Percentiles rank a stretch among this genome's conserved stretches.
These are phyloP conservation scores for Glomeris maerens DNA, from an alignment of 1,140 invertebrate genomes.

Conservation along the genomic window DNA sequence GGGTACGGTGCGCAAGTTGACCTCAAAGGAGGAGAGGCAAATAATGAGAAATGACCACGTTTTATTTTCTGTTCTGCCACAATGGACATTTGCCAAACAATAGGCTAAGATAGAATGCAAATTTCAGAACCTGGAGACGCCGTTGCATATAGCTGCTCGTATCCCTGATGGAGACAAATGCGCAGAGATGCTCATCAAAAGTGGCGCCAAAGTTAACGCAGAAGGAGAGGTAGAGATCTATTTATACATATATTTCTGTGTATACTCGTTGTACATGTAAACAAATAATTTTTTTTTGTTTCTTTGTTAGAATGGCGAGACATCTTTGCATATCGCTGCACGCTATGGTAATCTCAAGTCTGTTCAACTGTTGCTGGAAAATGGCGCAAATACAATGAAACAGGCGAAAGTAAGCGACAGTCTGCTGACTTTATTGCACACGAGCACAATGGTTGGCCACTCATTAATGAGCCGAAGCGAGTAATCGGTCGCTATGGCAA, in stretches of 20 bases:
- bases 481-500: no score
- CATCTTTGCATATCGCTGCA: slow-evolving; percentile 81
- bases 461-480: no score
- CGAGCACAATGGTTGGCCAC: no score
- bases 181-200: slow-evolving; percentile 92
- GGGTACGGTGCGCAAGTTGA: slow-evolving; percentile 95
- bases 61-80: neutral
- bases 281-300: slow-evolving; percentile 11
- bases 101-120: slow-evolving; percentile 47
- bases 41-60: neutral
- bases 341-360: slow-evolving; percentile 74
- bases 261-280: neutral
- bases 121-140: slow-evolving; percentile 60
- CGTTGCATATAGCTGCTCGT: slow-evolving; percentile 85
- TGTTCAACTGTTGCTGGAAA: slow-evolving; percentile 68
- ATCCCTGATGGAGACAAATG: slow-evolving; percentile 88
- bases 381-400: slow-evolving; percentile 71
- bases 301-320: slow-evolving; percentile 65
- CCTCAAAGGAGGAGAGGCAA: slow-evolving; percentile 54
- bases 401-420: slow-evolving; percentile 61
- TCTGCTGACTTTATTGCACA: no score
- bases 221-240: slow-evolving; percentile 26
- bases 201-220: slow-evolving; percentile 85
- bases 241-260: slow-evolving; percentile 11
- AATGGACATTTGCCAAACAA: slow-evolving; percentile 1